These are phyloP conservation scores for Andrena haemorrhoa DNA, from an alignment of 2,888 invertebrate species.

Conservation along the genomic window DNA sequence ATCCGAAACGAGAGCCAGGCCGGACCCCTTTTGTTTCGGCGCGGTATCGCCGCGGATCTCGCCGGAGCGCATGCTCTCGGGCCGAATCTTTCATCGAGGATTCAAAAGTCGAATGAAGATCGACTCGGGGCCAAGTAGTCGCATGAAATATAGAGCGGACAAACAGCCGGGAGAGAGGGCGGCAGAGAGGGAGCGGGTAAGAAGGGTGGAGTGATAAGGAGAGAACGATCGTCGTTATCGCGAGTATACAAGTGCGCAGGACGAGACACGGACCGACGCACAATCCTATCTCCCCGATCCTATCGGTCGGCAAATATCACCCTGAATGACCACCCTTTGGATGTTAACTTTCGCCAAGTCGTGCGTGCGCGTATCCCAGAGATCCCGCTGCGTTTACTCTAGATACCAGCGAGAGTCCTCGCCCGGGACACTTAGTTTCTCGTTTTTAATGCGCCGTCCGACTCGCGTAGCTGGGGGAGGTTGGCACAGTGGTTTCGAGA, in stretches of 20 bases:
- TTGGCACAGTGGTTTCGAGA: conserved; percentile 28
- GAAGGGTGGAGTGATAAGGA: conserved; percentile 7
- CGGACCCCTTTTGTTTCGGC: conserved; percentile 10
- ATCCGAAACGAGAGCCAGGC: conserved; percentile 34
- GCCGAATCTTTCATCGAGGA: conserved; percentile 29
- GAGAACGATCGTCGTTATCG: conserved; percentile 63
- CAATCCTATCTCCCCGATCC: conserved; percentile 82
- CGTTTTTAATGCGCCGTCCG: conserved; percentile 52
- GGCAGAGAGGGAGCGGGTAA: not conserved
- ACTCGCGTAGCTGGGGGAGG: not conserved
- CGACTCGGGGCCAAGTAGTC: conserved; percentile 55
- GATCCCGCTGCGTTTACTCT: conserved; percentile 81
- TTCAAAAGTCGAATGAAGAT: conserved; percentile 49
- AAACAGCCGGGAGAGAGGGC: conserved; percentile 65
- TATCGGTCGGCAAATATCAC: conserved; percentile 81
- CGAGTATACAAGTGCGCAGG: conserved; percentile 68
- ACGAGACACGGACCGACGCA: conserved; percentile 73
- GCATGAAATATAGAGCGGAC: conserved; percentile 73
- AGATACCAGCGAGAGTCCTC: conserved; percentile 76
- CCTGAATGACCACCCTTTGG: conserved; percentile 80
- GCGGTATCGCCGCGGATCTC: conserved; percentile 36
- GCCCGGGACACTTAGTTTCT: conserved; percentile 71
- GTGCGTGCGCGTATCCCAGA: conserved; percentile 65
- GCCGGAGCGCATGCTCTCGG: not conserved
- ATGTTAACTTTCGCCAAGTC: conserved; percentile 77